Evolutionary conservation across 1,140 invertebrate genomes (phyloP).

Genomic region (Micrasema minimum): DNA sequence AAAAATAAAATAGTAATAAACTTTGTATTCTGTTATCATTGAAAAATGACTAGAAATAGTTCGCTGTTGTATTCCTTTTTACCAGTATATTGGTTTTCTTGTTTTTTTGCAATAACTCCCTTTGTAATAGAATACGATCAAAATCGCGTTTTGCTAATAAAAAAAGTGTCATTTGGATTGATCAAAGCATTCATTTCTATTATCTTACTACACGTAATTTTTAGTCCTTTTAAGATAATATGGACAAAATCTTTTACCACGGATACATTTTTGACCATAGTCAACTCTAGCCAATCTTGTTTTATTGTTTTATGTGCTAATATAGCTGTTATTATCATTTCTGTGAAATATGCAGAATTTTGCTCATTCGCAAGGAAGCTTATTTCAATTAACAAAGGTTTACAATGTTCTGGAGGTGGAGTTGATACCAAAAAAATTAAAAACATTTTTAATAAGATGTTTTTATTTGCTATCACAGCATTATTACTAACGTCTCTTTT

Average conservation of each 20-base stretch:
- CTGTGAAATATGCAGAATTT: not conserved
- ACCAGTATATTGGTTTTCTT: conserved; percentile 8
- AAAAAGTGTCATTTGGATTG: not conserved
- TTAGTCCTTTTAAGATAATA: not conserved
- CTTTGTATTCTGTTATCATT: not conserved
- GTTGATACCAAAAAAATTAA: not conserved
- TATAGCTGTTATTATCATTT: not conserved
- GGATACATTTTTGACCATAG: not conserved
- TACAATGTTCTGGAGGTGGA: not conserved
- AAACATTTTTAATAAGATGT: not conserved
- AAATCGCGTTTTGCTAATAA: not conserved
- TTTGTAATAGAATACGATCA: not conserved
- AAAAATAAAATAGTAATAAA: not conserved
- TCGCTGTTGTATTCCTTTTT: not conserved
- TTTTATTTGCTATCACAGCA: not conserved
- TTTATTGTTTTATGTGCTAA: not conserved
- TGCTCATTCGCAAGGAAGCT: not conserved
- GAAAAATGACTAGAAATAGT: not conserved
- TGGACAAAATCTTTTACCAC: too few species aligned
- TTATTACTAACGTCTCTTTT: not conserved
- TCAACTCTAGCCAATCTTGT: not conserved
- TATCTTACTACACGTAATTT: not conserved
- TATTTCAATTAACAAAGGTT: not conserved
- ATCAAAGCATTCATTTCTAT: not conserved
- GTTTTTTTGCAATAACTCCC: not conserved